Evolutionary conservation across 2,113 vertebrate species (phyloP), one percentile per base, ranked within the genome.

Genomic region (Muntiacus reevesi): DNA sequence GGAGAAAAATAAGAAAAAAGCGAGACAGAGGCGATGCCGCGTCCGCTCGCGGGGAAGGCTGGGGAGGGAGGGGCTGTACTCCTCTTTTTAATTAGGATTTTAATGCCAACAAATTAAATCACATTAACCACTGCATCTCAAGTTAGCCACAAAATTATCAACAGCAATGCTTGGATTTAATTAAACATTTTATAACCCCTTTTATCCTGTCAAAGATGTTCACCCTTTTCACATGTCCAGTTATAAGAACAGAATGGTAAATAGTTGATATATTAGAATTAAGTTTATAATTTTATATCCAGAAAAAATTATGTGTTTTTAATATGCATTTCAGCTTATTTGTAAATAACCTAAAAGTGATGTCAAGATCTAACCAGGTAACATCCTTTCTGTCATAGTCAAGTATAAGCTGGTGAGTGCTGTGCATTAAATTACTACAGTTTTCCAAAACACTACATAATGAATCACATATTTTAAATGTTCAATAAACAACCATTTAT

Each of bases 1-100:
- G 52, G 3, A 11, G 17, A 2, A 55, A 97, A 95, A 97, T 84
- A 97, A 97, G 95, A 97, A 97, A 67, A 98, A 95, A 89, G 95
- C 93, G 98, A 98, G 97, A 78, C 97, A 64, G 91, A 97, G 60
- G 86, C 97, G 97, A 96, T 81, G 28, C 90, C 94, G 97, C 98
- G 96, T 98, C 97, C 81, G 97, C 97, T 89, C 98, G 97, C 96
- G 27, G 91, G 94, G 47, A 97, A 89, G 45, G 60, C 88, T 16
- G 52, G 97, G 97, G 89, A 84, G 78, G 78, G 54, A 62, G 87
- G 82, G 60, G 62, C n/a, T n/a, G n/a, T n/a, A n/a, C n/a, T n/a
- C 59, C 33, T 78, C 55, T 87, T 23, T 91, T 93, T 97, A 96
- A 93, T 89, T 93, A 95, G 59, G 14, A 86, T 16, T 62, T 89